phyloP scores from a whole-genome alignment of 2,113 vertebrate species.

The Myrmophylax atrothorax region DNA sequence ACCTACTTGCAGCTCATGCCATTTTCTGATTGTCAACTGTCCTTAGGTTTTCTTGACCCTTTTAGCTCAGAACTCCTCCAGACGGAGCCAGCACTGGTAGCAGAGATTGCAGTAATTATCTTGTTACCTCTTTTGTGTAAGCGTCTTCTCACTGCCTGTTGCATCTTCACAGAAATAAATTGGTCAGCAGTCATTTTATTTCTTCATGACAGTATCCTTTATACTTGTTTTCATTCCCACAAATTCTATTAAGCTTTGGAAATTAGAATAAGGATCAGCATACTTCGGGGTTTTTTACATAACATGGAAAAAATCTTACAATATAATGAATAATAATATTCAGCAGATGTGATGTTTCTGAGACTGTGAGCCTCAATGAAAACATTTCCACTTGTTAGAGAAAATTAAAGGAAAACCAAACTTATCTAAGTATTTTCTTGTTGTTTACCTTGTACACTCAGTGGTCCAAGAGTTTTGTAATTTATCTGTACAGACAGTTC shows the following conservation, averaged over 20 bases:
- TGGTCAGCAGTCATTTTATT: neutral
- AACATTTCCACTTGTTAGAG: neutral
- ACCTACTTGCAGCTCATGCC: neutral
- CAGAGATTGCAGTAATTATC: neutral
- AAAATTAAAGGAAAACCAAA: neutral
- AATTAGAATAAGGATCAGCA: neutral
- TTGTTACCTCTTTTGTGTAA: neutral
- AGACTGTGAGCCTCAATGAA: neutral
- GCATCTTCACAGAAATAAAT: neutral
- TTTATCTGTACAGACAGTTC: neutral
- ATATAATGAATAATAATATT: conserved; percentile 13
- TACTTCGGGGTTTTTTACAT: neutral
- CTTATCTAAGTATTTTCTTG: neutral
- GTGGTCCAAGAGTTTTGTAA: neutral
- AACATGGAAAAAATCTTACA: neutral
- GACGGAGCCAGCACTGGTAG: neutral
- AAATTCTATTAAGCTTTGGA: conserved; percentile 7
- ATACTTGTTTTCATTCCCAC: neutral
- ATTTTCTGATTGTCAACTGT: neutral
- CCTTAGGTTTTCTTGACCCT: neutral
- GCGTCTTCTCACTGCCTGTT: neutral
- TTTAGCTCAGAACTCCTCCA: conserved; percentile 14
- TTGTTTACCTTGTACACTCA: neutral
- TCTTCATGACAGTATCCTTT: neutral
- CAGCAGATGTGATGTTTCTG: neutral